Conservation (phyloP, 2,113 vertebrate species). For the Hemiscyllium ocellatum region DNA sequence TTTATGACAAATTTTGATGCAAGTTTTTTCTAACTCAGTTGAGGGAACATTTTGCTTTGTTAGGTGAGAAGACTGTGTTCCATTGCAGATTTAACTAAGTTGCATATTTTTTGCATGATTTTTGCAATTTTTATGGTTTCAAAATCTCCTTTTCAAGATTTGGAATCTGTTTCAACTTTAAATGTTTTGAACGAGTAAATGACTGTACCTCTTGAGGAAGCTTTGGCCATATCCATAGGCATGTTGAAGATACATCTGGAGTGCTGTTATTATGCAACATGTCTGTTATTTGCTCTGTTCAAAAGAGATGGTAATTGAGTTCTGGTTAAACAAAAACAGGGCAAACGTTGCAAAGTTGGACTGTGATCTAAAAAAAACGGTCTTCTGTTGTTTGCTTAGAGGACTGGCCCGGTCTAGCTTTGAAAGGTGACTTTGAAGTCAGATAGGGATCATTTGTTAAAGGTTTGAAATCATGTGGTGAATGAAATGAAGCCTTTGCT, state of each 20-base stretch:
- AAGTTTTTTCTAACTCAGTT: not conserved
- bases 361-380: not conserved
- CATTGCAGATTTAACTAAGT: not conserved
- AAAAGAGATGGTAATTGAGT: not conserved
- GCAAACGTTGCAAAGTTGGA: not conserved
- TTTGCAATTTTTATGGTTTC: not conserved
- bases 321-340: not conserved
- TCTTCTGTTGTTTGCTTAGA: not conserved
- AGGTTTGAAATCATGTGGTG: not conserved
- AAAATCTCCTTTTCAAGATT: not conserved
- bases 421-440: not conserved
- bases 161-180: conserved; percentile 14
- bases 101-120: not conserved
- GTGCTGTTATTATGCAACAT: not conserved
- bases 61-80: not conserved
- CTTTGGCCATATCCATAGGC: not conserved
- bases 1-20: not conserved
- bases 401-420: not conserved
- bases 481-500: not conserved
- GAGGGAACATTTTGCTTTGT: not conserved
- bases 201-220: not conserved
- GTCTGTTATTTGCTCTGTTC: not conserved
- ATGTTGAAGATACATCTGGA: conserved; percentile 1
- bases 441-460: not conserved
- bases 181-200: not conserved